Evolutionary conservation across 2,888 invertebrate genomes (phyloP).

Genomic region (Archips xylosteana): DNA sequence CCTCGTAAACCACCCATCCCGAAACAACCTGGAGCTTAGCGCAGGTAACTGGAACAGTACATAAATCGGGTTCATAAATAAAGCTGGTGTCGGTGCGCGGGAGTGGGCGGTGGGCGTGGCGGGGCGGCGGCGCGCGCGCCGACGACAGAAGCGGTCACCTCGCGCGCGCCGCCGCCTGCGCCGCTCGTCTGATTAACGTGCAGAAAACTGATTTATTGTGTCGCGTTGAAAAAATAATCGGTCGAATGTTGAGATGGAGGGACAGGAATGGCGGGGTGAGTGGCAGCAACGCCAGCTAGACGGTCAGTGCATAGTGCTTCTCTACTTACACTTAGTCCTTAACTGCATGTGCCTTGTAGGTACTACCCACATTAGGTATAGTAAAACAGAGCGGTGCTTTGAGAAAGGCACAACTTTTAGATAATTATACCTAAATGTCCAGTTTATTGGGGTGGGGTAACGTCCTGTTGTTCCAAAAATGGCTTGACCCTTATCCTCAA

Average conservation of each 20-base stretch:
- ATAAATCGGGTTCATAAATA: constrained; percentile 70
- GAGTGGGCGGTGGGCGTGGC: constrained; percentile 72
- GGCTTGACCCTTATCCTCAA: neutral
- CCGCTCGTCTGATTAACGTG: constrained; percentile 73
- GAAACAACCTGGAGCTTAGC: constrained; percentile 14
- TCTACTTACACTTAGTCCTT: neutral
- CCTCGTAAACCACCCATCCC: constrained; percentile 27
- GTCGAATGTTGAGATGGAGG: constrained; percentile 81
- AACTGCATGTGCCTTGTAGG: constrained; percentile 3
- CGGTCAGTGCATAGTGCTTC: constrained; percentile 67
- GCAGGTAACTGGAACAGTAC: constrained; percentile 52
- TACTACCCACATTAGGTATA: neutral
- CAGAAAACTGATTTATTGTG: constrained; percentile 83
- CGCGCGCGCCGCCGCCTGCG: constrained; percentile 76
- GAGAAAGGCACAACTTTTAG: neutral
- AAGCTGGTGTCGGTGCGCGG: constrained; percentile 50
- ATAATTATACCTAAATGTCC: neutral
- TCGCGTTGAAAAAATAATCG: constrained; percentile 84
- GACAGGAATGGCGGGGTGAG: constrained; percentile 81
- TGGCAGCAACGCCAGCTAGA: constrained; percentile 79
- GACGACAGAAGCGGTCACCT: constrained; percentile 90
- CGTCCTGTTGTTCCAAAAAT: neutral
- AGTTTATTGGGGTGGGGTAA: neutral
- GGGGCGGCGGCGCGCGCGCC: constrained; percentile 88
- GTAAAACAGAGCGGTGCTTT: neutral